Evolutionary conservation across 2,797 vertebrate genomes (phyloP).

Genomic region (Argya squamiceps): DNA sequence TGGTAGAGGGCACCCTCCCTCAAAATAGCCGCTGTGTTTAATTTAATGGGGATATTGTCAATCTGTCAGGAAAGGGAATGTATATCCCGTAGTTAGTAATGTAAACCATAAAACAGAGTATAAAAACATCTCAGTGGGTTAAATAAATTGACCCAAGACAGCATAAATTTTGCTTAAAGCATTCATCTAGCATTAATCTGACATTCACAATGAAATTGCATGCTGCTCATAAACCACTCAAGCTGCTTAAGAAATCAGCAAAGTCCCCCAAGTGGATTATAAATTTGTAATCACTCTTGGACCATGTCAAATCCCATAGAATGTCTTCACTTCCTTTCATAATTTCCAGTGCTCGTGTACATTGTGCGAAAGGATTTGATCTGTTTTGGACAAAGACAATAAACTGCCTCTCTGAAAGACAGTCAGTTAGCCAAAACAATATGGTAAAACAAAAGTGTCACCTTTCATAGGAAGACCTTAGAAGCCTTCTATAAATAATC

Average conservation of each 20-base stretch:
- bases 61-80: constrained; percentile 67
- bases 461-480: background rate
- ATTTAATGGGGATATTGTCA: constrained; percentile 79
- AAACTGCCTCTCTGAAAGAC: background rate
- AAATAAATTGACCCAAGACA: constrained; percentile 55
- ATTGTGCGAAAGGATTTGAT: background rate
- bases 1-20: constrained; percentile 86
- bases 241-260: constrained; percentile 62
- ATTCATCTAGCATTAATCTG: constrained; percentile 49
- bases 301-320: constrained; percentile 60
- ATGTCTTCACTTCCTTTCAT: constrained; percentile 24
- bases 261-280: constrained; percentile 63
- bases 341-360: background rate
- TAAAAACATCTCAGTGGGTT: constrained; percentile 40
- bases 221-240: constrained; percentile 54
- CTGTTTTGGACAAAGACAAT: constrained; percentile 2
- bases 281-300: constrained; percentile 65
- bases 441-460: background rate
- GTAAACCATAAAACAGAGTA: constrained; percentile 37
- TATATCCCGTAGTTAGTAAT: constrained; percentile 11
- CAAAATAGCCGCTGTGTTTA: constrained; percentile 88
- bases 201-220: constrained; percentile 55
- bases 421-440: background rate
- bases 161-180: constrained; percentile 45
- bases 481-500: background rate